These are phyloP conservation scores for Eilema sororculum DNA, from an alignment of 2,888 invertebrate genomes.

Conservation along the genomic window DNA sequence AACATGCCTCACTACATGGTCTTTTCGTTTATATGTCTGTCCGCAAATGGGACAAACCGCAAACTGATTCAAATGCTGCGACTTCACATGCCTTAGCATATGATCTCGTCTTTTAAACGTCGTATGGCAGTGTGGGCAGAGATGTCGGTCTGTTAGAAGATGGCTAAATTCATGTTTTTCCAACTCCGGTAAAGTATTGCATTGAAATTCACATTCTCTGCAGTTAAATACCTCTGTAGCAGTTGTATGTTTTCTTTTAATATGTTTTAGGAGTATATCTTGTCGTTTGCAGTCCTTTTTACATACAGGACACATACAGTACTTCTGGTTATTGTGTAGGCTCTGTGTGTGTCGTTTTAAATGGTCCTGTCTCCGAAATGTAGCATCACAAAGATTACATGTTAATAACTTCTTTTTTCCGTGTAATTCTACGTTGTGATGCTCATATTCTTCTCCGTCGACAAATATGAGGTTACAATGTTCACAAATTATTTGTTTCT, in stretches of 20 bases:
- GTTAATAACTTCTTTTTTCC: slow-evolving; percentile 51
- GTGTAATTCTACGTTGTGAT: slow-evolving; percentile 62
- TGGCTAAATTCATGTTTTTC: slow-evolving; percentile 63
- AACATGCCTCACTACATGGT: slow-evolving; percentile 68
- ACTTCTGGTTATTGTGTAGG: slow-evolving; percentile 54
- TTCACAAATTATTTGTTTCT: slow-evolving; percentile 46
- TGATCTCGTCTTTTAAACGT: slow-evolving; percentile 70
- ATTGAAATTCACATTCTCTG: slow-evolving; percentile 57
- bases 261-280: slow-evolving; percentile 60
- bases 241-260: slow-evolving; percentile 57
- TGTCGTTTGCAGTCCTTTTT: slow-evolving; percentile 57
- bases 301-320: slow-evolving; percentile 62
- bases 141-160: slow-evolving; percentile 52
- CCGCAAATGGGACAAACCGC: slow-evolving; percentile 64
- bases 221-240: slow-evolving; percentile 54
- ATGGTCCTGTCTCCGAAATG: slow-evolving; percentile 66
- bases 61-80: slow-evolving; percentile 62
- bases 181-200: slow-evolving; percentile 43
- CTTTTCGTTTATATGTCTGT: slow-evolving; percentile 66
- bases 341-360: slow-evolving; percentile 66
- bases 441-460: slow-evolving; percentile 53
- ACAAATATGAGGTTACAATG: slow-evolving; percentile 62
- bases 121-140: slow-evolving; percentile 61
- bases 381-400: slow-evolving; percentile 59
- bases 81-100: slow-evolving; percentile 68